Evolutionary conservation across 2,888 invertebrate species (phyloP).

Genomic region (Taphrorychus bicolor): DNA sequence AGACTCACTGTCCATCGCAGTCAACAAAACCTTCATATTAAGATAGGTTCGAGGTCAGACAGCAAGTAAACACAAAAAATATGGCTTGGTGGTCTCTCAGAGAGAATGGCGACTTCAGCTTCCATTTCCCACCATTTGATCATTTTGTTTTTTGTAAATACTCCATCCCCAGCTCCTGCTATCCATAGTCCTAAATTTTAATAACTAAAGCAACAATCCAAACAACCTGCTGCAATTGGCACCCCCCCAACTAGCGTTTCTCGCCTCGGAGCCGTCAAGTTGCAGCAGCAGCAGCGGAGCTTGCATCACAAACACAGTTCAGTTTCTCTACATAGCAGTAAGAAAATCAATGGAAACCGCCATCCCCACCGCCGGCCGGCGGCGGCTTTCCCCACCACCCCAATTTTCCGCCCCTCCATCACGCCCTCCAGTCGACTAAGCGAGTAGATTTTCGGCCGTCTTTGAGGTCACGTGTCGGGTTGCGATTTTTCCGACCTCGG

Average conservation of each 20-base stretch:
- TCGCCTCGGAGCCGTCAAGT: constrained; percentile 9
- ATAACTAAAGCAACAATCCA: neutral
- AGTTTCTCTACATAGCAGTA: constrained; percentile 13
- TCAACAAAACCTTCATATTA: no score
- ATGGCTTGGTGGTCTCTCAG: no score
- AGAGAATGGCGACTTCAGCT: no score
- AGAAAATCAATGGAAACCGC: constrained; percentile 31
- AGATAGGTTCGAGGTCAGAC: no score
- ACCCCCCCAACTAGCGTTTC: constrained; percentile 12
- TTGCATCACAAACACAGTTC: constrained; percentile 15
- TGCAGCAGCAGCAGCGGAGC: constrained; percentile 11
- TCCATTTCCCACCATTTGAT: no score
- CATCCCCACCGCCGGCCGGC: constrained; percentile 14
- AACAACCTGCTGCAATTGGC: constrained; percentile 2
- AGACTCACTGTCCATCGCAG: no score
- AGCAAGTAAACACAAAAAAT: no score
- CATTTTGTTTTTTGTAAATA: no score
- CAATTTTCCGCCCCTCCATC: constrained; percentile 19
- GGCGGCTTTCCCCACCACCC: constrained; percentile 10
- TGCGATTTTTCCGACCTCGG: constrained; percentile 2
- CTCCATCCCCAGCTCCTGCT: no score
- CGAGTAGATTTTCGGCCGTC: constrained; percentile 30
- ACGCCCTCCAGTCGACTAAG: constrained; percentile 25
- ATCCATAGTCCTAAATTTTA: no score
- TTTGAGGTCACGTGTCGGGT: constrained; percentile 17